Evolutionary conservation across 2,113 vertebrate genomes (phyloP).

Genomic region (Romanogobio albipinnatus): DNA sequence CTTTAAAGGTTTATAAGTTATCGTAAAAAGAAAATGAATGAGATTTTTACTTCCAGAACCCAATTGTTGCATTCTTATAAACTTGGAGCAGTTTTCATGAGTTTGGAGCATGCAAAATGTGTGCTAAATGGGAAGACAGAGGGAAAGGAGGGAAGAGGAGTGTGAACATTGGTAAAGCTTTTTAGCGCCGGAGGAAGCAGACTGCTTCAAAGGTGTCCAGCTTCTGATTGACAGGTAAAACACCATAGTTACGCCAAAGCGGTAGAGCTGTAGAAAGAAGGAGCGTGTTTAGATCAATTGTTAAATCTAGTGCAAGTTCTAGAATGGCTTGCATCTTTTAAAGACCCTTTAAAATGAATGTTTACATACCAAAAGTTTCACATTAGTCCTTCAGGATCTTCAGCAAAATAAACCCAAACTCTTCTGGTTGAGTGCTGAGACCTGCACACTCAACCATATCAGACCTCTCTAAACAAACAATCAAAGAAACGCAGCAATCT

Average conservation of each 20-base stretch:
- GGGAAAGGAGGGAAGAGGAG: background rate
- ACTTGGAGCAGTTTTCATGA: background rate
- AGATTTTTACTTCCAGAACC: background rate
- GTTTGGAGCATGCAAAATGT: too few species aligned
- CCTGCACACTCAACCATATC: background rate
- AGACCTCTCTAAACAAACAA: constrained; percentile 32
- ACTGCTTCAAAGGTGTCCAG: background rate
- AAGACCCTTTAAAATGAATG: background rate
- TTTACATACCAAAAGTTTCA: background rate
- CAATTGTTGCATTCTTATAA: background rate
- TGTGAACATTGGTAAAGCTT: background rate
- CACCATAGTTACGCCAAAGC: background rate
- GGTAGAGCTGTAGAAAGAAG: background rate
- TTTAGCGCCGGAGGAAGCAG: background rate
- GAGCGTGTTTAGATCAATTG: background rate
- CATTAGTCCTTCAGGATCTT: background rate
- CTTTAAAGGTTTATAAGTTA: too few species aligned
- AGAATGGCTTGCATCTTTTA: background rate
- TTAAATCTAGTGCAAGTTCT: background rate
- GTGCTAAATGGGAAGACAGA: background rate
- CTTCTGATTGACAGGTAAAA: background rate
- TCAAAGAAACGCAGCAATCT: constrained; percentile 10
- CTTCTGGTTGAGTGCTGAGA: background rate
- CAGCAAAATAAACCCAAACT: background rate
- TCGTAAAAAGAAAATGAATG: background rate